phyloP scores from a whole-genome alignment of 2,797 vertebrate genomes.

The Gallinago solitaria region DNA sequence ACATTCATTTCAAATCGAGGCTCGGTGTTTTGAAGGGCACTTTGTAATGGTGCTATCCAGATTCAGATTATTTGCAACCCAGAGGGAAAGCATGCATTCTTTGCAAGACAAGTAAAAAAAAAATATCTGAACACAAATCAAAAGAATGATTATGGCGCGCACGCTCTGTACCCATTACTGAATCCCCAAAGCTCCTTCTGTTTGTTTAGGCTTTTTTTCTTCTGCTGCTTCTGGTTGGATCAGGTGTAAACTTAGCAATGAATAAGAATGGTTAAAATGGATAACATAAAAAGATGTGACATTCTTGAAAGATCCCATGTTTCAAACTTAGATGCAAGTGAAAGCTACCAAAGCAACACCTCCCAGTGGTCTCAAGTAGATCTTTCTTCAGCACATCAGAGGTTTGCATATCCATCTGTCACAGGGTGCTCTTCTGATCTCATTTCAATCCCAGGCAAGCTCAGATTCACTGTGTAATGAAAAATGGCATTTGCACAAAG shows the following conservation, averaged over 20 bases:
- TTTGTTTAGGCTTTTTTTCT: constrained; percentile 73
- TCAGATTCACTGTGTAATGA: constrained; percentile 42
- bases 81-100: constrained; percentile 60
- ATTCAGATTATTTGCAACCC: constrained; percentile 71
- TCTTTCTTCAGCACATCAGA: constrained; percentile 16
- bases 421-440: background rate
- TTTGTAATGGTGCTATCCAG: constrained; percentile 69
- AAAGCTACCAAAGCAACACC: background rate
- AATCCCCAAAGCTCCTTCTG: constrained; percentile 69
- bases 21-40: constrained; percentile 53
- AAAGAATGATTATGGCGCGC: constrained; percentile 63
- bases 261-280: constrained; percentile 41
- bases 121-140: constrained; percentile 73
- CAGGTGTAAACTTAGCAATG: constrained; percentile 51
- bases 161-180: constrained; percentile 32
- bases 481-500: constrained; percentile 58
- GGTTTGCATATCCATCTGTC: background rate
- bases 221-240: constrained; percentile 46
- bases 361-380: constrained; percentile 11
- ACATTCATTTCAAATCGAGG: constrained; percentile 31
- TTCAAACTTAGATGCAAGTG: constrained; percentile 40
- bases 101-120: constrained; percentile 68
- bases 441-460: constrained; percentile 21
- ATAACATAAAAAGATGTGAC: constrained; percentile 32
- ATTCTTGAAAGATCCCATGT: constrained; percentile 18